Percentiles rank a stretch among this genome's conserved stretches.
Conservation (phyloP, 2,113 vertebrate genomes). For the Ceyx melanurus region DNA sequence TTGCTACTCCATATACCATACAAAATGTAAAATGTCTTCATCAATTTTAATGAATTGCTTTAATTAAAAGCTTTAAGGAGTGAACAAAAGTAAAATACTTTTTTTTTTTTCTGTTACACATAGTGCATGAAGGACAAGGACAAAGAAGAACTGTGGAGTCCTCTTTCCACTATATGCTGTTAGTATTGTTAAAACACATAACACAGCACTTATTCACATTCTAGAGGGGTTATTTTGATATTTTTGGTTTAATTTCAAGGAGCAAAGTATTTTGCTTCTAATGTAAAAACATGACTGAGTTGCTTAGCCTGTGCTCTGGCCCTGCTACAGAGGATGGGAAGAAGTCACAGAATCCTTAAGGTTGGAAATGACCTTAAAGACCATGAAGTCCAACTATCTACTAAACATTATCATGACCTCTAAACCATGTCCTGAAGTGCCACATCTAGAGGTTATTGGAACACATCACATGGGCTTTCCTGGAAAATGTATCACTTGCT, state of each 20-base stretch:
- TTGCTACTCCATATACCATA: not conserved
- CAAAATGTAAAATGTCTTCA: not conserved
- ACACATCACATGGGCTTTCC: not conserved
- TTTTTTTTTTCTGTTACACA: not conserved
- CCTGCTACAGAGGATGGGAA: not conserved
- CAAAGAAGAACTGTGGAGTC: fast-evolving
- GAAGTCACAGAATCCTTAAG: no score
- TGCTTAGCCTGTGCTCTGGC: not conserved
- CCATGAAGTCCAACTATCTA: no score
- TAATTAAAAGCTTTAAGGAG: not conserved
- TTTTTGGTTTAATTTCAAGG: not conserved
- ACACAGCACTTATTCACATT: not conserved
- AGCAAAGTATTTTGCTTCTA: not conserved
- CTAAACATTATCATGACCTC: no score
- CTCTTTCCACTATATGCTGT: not conserved
- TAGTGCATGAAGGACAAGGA: not conserved
- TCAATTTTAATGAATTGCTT: not conserved
- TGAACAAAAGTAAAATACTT: not conserved
- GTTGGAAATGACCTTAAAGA: no score
- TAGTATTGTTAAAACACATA: not conserved
- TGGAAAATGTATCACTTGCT: not conserved
- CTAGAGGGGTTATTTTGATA: not conserved
- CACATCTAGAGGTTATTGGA: no score
- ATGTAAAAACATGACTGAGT: not conserved
- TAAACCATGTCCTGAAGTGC: no score